These are phyloP conservation scores for Dryocosmus kuriphilus DNA, from an alignment of 2,888 invertebrate genomes.

Conservation along the genomic window DNA sequence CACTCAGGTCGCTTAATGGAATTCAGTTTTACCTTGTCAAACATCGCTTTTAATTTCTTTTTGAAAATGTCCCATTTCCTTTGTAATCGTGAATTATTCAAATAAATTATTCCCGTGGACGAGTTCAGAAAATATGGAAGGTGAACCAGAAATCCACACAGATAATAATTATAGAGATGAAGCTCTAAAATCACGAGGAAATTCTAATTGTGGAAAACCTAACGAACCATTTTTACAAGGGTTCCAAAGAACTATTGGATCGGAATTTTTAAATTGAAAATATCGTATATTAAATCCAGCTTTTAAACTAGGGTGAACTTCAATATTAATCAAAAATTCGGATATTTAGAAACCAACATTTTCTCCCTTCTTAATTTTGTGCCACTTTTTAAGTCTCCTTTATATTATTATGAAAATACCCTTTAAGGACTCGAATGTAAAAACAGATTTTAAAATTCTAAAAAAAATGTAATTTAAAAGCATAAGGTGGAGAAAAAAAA, in stretches of 20 bases:
- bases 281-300: background rate
- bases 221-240: background rate
- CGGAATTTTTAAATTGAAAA: no score
- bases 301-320: background rate
- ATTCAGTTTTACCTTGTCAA: slow-evolving; percentile 3
- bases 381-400: no score
- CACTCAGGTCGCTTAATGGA: slow-evolving; percentile 4
- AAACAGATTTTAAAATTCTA: background rate
- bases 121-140: background rate
- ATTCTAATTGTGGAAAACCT: background rate
- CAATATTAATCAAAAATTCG: no score
- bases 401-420: no score
- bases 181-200: background rate
- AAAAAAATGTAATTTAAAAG: background rate
- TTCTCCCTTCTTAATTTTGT: no score
- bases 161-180: background rate
- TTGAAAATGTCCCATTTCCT: background rate
- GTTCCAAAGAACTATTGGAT: no score
- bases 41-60: background rate
- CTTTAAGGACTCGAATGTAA: background rate
- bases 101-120: background rate
- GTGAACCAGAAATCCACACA: slow-evolving; percentile 6
- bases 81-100: background rate
- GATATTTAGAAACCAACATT: no score
- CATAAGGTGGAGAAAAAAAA: background rate